Base-by-base conservation (phyloP, 2,797 vertebrate genomes). In the Propithecus deckenii region DNA sequence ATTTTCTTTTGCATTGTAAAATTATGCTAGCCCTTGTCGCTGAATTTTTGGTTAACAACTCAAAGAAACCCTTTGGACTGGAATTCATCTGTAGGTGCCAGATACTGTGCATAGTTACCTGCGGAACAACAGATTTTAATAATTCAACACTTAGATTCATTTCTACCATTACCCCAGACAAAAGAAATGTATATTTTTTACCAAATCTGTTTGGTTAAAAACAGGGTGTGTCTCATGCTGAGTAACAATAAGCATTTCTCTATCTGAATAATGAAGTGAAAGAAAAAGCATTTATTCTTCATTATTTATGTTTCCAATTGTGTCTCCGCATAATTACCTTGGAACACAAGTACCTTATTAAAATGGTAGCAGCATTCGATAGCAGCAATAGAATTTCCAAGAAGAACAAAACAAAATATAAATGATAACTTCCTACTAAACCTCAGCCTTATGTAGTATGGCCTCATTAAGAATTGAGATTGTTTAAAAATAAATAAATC, bases 1-100 rank as follows among this genome's bases (percentile, higher is more conserved):
- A 38, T 79, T 97, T 97, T 94, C 32, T 89, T 97, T 96, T 89
- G 63, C 72, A 57, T 46, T 96, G 72, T 85, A 89, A 94, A 94
- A 87, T 87, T 96, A 84, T 46, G 89, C 32, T 79, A 84, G 43
- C 72, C 84, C 65, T 94, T 86, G 80, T 79, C 85, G 72, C 52
- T 88, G 84, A 67, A 57, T 55, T 91, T 95, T 95, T 91, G 65
- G 89, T 92, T 96, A 95, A 95, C 78, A 96, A 71, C 28, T 87
- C 69, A 76, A 41, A 96, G 87, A 85, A 90, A 71, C 59, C 28
- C 69, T 95, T 83, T 17, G 28, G 81, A 74, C 84, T 91, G 75
- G 74, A 94, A 91, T 72, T 84, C 61, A 81, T 86, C 79, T 23
- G 2, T 71, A 65, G 67, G 74, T 84, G 69, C 50, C 86, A 96